Percentiles rank a stretch among this genome's conserved stretches.
These are phyloP conservation scores for Hybos culiciformis DNA, from an alignment of 2,888 invertebrate species.

Conservation along the genomic window DNA sequence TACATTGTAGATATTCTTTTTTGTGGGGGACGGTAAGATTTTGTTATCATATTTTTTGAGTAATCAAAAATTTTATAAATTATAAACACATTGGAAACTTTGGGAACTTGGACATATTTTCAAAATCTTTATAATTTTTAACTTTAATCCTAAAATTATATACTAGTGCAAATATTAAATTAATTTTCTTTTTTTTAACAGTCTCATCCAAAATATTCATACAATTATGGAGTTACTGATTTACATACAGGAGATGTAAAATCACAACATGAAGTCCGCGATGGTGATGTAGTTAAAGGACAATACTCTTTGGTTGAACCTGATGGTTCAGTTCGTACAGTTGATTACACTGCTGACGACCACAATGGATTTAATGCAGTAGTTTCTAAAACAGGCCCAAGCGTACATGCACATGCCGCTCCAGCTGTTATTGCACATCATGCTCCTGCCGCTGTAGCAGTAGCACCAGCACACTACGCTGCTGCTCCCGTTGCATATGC, in stretches of 20 bases:
- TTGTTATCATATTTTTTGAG: too few species aligned
- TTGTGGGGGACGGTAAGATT: too few species aligned
- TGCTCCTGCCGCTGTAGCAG: slow-evolving; percentile 10
- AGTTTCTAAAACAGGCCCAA: slow-evolving; percentile 34
- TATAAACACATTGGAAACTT: neutral
- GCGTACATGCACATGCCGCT: slow-evolving; percentile 23
- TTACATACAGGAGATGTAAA: slow-evolving; percentile 35
- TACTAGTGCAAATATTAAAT: neutral
- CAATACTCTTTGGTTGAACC: slow-evolving; percentile 37
- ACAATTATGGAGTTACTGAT: slow-evolving; percentile 36
- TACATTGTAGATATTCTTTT: too few species aligned
- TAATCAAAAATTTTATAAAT: neutral
- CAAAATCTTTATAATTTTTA: too few species aligned
- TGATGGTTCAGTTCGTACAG: slow-evolving; percentile 36
- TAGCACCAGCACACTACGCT: neutral
- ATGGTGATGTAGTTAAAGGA: slow-evolving; percentile 37
- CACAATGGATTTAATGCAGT: slow-evolving; percentile 37
- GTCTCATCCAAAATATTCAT: slow-evolving; percentile 35
- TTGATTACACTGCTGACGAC: slow-evolving; percentile 36
- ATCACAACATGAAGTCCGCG: slow-evolving; percentile 36
- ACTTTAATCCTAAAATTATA: neutral
- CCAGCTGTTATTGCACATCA: slow-evolving; percentile 18
- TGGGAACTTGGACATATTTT: too few species aligned
- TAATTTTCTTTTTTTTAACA: slow-evolving; percentile 13
- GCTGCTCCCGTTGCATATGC: neutral